These are phyloP conservation scores for Cordilura impudica DNA, from an alignment of 2,888 invertebrate genomes.

Conservation along the genomic window DNA sequence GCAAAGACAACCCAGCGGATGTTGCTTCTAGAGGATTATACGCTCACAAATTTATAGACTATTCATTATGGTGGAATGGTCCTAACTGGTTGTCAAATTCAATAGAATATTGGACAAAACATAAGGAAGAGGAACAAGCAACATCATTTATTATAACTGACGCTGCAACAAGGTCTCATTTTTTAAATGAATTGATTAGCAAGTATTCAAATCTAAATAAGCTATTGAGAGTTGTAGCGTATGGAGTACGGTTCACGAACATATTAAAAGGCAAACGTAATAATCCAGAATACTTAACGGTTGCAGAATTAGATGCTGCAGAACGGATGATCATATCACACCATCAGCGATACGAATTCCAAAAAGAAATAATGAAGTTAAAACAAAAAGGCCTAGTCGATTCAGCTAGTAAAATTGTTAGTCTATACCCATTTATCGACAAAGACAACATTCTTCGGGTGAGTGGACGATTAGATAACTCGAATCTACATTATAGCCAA, in stretches of 20 bases:
- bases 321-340: not conserved
- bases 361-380: too few relatives aligned
- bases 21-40: not conserved
- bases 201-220: not conserved
- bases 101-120: not conserved
- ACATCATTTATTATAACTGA: too few relatives aligned
- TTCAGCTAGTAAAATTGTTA: too few relatives aligned
- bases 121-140: not conserved
- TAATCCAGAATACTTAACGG: not conserved
- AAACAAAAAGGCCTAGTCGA: too few relatives aligned
- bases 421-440: too few relatives aligned
- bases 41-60: not conserved
- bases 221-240: not conserved
- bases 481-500: not conserved
- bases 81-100: not conserved
- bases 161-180: not conserved
- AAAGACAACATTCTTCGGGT: too few relatives aligned
- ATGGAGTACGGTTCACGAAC: not conserved
- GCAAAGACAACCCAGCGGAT: too few relatives aligned
- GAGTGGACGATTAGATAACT: too few relatives aligned
- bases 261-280: not conserved
- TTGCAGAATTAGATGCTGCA: too few relatives aligned
- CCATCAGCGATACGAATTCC: too few relatives aligned
- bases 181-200: not conserved
- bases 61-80: conserved; percentile 1